phyloP scores from a whole-genome alignment of 2,888 invertebrate genomes.

The Cordilura impudica region DNA sequence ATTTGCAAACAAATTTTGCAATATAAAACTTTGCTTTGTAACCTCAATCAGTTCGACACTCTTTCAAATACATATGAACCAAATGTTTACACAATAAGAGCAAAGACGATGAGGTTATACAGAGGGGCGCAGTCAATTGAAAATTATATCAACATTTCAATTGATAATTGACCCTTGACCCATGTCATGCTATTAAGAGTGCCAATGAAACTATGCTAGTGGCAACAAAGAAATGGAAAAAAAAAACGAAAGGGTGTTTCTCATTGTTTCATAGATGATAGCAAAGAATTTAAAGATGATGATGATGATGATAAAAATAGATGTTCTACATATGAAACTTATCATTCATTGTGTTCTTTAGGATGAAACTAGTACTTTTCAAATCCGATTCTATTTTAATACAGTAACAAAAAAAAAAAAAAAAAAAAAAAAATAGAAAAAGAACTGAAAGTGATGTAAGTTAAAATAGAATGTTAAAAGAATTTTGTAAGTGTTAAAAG shows the following conservation, averaged over 20 bases:
- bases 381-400: background rate
- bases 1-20: background rate
- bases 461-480: background rate
- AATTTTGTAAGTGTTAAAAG: background rate
- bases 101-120: background rate
- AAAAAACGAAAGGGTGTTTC: background rate
- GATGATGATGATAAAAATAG: background rate
- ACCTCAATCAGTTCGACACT: background rate
- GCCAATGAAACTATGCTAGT: background rate
- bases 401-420: too few relatives aligned
- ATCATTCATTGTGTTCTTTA: conserved; percentile 8
- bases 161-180: conserved; percentile 18
- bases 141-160: conserved; percentile 42
- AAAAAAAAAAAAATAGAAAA: background rate
- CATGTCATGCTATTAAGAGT: background rate
- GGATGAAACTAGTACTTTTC: background rate
- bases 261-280: conserved; percentile 9
- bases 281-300: background rate
- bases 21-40: background rate
- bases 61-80: background rate
- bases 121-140: background rate
- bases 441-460: background rate
- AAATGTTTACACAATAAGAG: background rate
- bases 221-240: background rate
- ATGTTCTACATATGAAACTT: conserved; percentile 1